A percentile compares a stretch with the other conserved stretches of the same genome.
Conservation (phyloP, 2,113 vertebrate genomes). For the Halcyon malimbica region DNA sequence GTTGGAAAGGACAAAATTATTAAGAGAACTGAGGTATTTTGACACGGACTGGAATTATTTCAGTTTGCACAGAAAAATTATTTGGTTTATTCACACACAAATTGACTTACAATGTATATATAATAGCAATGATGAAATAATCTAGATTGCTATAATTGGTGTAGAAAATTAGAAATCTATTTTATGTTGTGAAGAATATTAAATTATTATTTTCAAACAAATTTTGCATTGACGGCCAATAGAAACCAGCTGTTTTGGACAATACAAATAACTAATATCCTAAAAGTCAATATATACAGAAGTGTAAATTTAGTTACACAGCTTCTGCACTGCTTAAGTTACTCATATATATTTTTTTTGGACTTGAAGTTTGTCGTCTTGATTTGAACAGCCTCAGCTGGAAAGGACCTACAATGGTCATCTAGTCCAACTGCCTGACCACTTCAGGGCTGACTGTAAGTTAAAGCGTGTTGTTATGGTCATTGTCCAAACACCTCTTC, state of each 20-base stretch:
- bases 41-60: background rate
- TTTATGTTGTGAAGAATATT: background rate
- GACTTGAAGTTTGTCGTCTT: background rate
- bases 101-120: background rate
- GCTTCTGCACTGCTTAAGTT: background rate
- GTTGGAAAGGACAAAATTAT: background rate
- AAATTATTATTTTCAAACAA: background rate
- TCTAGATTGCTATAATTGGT: background rate
- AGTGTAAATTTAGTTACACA: background rate
- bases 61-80: background rate
- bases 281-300: background rate
- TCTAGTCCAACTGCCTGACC: background rate
- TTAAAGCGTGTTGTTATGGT: background rate
- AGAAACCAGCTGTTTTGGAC: background rate
- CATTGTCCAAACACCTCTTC: background rate
- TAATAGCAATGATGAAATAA: background rate
- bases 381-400: background rate
- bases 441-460: background rate
- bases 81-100: background rate
- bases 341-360: background rate
- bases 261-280: background rate
- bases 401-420: background rate
- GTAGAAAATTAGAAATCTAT: background rate
- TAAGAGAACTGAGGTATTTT: background rate
- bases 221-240: background rate